Evolutionary conservation across 2,797 vertebrate species (phyloP), one percentile per base, ranked within the genome.

Genomic region (Lutjanus argentimaculatus): DNA sequence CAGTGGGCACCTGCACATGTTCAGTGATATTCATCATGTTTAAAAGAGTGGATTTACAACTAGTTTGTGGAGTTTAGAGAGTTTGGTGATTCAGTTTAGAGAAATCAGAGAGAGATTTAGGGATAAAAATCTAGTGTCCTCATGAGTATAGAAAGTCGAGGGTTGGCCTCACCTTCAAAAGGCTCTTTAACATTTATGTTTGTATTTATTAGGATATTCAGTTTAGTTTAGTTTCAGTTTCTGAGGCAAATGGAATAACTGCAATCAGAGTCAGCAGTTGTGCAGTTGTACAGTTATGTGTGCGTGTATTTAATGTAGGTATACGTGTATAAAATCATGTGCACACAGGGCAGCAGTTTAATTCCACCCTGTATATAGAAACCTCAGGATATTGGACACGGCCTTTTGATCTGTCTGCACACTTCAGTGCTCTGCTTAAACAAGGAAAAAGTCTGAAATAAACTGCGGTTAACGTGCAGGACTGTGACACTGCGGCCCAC

Each of bases 351-450:
- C 52, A 8, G 49, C 17, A 11, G 79, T 61, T 57, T 63, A 10
- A 36, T 51, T 40, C 65, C 6, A 7, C 43, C 45, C 45, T 62
- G 69, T 59, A 17, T 72, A 57, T 69, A 64, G 57, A 84, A 83
- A 76, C 63, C 56, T 70, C 75, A 56, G 83, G 73, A 84, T 78
- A 55, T 25, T 72, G 82, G 89, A 81, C 85, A 84, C 59, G 70
- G 84, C 76, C 74, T 86, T 90, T 90, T 87, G 83, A 85, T 77
- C 62, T 46, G 59, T 42, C 57, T 57, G 62, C 84, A 88, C 82
- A 66, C 83, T 36, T 75, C 88, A 80, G 52, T 0, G 77, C 79
- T 36, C 49, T 25, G 42, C 52, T 78, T 8, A 84, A 91, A 93
- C 83, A 87, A 62, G 69, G 67, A 80, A 21, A 58, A 78, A 14